These are phyloP conservation scores for Eilema caniola DNA, from an alignment of 2,888 invertebrate species.

Conservation along the genomic window DNA sequence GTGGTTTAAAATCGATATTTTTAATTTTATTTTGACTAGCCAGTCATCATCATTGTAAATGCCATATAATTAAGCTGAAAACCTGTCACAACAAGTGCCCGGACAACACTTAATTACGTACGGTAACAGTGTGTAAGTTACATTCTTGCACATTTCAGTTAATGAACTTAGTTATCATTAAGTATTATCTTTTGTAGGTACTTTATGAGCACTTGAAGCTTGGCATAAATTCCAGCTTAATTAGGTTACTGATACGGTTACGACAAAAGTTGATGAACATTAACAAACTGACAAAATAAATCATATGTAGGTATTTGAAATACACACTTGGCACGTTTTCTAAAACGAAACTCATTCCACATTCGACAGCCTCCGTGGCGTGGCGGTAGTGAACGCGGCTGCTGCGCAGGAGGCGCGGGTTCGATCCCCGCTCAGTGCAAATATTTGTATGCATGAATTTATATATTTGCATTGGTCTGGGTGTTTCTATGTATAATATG, in stretches of 20 bases:
- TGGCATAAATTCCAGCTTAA: not conserved
- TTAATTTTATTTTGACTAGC: not conserved
- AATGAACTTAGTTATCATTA: slow-evolving; percentile 2
- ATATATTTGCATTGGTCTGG: too few species aligned
- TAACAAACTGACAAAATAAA: not conserved
- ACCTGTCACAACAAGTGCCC: not conserved
- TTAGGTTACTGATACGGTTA: not conserved
- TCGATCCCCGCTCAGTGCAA: too few species aligned
- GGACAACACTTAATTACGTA: slow-evolving; percentile 1
- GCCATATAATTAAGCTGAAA: not conserved
- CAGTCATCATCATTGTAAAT: too few species aligned
- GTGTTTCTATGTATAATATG: too few species aligned
- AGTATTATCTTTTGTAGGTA: slow-evolving; percentile 3
- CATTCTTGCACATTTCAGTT: not conserved
- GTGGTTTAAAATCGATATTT: too few species aligned
- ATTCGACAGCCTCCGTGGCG: too few species aligned
- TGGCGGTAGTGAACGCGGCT: too few species aligned
- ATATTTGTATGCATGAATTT: too few species aligned
- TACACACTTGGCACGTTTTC: too few species aligned
- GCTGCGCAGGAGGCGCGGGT: too few species aligned
- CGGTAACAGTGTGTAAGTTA: slow-evolving; percentile 8
- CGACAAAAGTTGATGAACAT: not conserved
- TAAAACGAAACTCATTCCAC: too few species aligned
- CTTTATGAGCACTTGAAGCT: slow-evolving; percentile 9
- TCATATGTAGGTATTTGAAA: too few species aligned